phyloP scores from a whole-genome alignment of 2,113 vertebrate species.

The Syrrhaptes paradoxus region DNA sequence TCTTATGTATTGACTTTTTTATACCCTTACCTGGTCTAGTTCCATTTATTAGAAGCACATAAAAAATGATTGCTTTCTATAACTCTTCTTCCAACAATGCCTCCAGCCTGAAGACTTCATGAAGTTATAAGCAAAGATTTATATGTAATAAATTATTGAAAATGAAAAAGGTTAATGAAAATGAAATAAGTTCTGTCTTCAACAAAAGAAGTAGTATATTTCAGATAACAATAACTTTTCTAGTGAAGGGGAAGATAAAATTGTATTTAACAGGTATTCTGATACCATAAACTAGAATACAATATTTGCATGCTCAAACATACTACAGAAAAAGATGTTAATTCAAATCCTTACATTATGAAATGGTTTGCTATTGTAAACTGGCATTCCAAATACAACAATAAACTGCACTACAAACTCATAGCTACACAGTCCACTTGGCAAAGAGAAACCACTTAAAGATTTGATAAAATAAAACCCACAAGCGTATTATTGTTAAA shows the following conservation, averaged over 20 bases:
- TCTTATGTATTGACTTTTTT: constrained; percentile 40
- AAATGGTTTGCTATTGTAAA: constrained; percentile 43
- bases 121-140: constrained; percentile 75
- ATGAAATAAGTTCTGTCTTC: constrained; percentile 67
- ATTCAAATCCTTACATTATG: constrained; percentile 32
- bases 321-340: not conserved
- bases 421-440: not conserved
- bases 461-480: not conserved
- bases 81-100: constrained; percentile 70
- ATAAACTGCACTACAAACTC: not conserved
- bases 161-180: constrained; percentile 32
- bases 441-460: constrained; percentile 1
- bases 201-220: constrained; percentile 60
- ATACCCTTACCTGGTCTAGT: constrained; percentile 56
- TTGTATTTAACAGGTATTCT: constrained; percentile 39
- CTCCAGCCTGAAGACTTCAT: constrained; percentile 68
- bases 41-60: constrained; percentile 71
- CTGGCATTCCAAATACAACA: constrained; percentile 45
- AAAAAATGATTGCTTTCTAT: constrained; percentile 61
- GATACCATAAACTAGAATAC: constrained; percentile 49
- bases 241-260: constrained; percentile 59
- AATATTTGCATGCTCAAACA: constrained; percentile 62
- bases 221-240: constrained; percentile 59
- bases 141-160: constrained; percentile 74
- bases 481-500: not conserved